These are phyloP conservation scores for Nemurella pictetii DNA, from an alignment of 2,888 invertebrate genomes.

Conservation along the genomic window DNA sequence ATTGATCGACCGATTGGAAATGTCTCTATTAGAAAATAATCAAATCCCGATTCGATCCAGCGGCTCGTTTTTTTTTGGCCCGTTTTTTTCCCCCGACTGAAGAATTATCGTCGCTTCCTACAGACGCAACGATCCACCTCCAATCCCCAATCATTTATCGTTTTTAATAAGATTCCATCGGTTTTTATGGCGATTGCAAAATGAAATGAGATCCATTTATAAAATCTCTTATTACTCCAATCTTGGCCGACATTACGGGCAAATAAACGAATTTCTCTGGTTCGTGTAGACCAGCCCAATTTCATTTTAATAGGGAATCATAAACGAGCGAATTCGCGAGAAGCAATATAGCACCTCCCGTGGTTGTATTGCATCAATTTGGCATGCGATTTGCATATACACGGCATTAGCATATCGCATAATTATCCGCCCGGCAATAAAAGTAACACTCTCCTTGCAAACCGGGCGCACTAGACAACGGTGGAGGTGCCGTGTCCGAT, in stretches of 20 bases:
- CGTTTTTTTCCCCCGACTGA: neutral
- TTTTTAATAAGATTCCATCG: constrained; percentile 22
- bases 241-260: neutral
- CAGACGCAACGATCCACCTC: neutral
- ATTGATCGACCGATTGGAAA: neutral
- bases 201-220: constrained; percentile 15
- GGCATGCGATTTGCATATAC: neutral
- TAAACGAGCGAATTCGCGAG: neutral
- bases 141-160: constrained; percentile 5
- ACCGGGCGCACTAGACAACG: neutral
- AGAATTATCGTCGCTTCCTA: neutral
- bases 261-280: constrained; percentile 2
- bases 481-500: neutral
- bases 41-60: neutral
- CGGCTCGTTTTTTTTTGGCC: neutral
- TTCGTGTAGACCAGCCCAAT: neutral
- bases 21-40: neutral
- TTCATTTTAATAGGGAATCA: constrained; percentile 1
- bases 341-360: neutral
- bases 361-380: neutral
- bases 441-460: neutral
- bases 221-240: neutral
- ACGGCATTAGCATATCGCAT: neutral
- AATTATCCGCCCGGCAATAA: neutral
- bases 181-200: constrained; percentile 17